Evolutionary conservation across 2,888 invertebrate genomes (phyloP).

Genomic region (Noctua janthina): DNA sequence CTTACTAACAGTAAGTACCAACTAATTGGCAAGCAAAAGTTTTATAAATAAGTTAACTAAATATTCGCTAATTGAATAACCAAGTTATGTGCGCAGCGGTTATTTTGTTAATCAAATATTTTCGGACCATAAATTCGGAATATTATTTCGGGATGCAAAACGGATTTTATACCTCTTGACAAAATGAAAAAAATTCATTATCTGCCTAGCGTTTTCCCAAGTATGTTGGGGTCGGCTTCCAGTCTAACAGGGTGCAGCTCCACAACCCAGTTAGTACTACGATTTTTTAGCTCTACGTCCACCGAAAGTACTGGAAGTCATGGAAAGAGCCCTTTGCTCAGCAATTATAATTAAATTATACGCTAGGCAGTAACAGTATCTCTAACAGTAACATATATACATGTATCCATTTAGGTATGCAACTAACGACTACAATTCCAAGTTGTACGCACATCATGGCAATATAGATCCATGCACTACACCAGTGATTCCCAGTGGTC

Average conservation of each 20-base stretch:
- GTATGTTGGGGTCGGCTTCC: no score
- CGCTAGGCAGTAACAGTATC: background rate
- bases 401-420: background rate
- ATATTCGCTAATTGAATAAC: conserved; percentile 23
- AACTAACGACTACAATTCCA: background rate
- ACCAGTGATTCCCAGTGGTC: no score
- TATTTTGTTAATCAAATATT: conserved; percentile 25
- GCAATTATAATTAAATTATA: no score
- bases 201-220: no score
- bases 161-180: background rate
- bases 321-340: no score
- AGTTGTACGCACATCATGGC: background rate
- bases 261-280: no score
- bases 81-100: conserved; percentile 6
- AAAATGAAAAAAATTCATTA: background rate
- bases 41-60: conserved; percentile 24
- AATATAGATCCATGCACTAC: conserved; percentile 12
- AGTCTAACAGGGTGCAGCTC: no score
- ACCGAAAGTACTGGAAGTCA: no score
- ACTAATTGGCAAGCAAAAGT: conserved; percentile 43
- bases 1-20: conserved; percentile 27
- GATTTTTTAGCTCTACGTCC: no score
- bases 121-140: background rate
- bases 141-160: background rate
- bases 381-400: no score